Evolutionary conservation across 2,113 vertebrate species (phyloP).

Genomic region (Aplodontia rufa): DNA sequence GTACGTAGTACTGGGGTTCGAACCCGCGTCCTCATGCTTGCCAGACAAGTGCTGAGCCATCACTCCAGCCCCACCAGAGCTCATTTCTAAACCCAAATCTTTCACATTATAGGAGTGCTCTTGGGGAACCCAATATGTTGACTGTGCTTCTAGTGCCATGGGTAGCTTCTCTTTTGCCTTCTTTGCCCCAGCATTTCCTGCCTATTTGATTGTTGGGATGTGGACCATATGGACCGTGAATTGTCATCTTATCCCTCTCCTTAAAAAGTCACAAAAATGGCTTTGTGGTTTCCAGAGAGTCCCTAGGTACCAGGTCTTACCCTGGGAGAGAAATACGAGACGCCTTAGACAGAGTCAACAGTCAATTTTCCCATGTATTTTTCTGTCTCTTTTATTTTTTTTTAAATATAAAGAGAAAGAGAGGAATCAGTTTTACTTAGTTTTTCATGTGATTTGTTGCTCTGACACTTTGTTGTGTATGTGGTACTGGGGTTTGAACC

Average conservation of each 20-base stretch:
- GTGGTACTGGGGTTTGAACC: no score
- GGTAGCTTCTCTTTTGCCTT: neutral
- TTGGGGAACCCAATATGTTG: neutral
- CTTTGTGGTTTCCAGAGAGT: neutral
- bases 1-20: no score
- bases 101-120: neutral
- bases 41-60: no score
- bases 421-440: no score
- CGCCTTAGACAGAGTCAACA: neutral
- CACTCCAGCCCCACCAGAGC: no score
- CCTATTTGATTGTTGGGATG: neutral
- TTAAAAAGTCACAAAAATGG: neutral
- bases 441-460: no score
- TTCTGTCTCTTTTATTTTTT: slow-evolving; percentile 22
- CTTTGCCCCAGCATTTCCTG: neutral
- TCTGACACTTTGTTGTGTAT: no score
- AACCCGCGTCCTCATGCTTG: no score
- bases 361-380: neutral
- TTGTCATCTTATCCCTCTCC: neutral
- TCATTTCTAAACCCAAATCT: neutral
- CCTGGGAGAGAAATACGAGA: neutral
- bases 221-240: neutral
- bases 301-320: neutral
- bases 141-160: neutral
- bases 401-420: no score